These are phyloP conservation scores for Amazona guildingii DNA, from an alignment of 2,113 vertebrate species.

Conservation along the genomic window DNA sequence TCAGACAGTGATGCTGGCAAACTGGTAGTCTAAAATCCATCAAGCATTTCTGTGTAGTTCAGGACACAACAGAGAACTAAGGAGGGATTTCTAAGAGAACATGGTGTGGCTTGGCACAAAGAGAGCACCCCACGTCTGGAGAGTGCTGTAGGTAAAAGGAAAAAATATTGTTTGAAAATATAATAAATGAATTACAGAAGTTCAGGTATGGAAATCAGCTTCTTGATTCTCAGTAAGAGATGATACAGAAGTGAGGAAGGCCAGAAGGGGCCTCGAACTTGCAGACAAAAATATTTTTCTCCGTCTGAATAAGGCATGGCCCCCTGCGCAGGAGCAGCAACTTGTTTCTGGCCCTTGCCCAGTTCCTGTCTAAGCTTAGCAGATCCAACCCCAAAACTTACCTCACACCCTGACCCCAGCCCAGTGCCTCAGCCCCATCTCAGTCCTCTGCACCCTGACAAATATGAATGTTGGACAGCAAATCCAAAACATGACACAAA, in stretches of 20 bases:
- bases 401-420: rapidly evolving
- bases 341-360: not conserved
- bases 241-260: not conserved
- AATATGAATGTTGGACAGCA: not conserved
- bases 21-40: not conserved
- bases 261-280: not conserved
- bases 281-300: not conserved
- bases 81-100: not conserved
- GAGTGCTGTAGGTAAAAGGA: not conserved
- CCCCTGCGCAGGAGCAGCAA: not conserved
- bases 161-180: not conserved
- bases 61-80: not conserved
- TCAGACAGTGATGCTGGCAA: not conserved
- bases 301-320: not conserved
- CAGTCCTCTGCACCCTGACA: not conserved
- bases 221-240: not conserved
- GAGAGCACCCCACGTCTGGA: not conserved
- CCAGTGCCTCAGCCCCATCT: not conserved
- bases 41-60: not conserved
- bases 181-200: not conserved
- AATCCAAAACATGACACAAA: not conserved
- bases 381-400: rapidly evolving
- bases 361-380: not conserved
- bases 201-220: not conserved
- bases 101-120: not conserved